Evolutionary conservation across 2,113 vertebrate species (phyloP).

Genomic region (Pangasianodon hypophthalmus): DNA sequence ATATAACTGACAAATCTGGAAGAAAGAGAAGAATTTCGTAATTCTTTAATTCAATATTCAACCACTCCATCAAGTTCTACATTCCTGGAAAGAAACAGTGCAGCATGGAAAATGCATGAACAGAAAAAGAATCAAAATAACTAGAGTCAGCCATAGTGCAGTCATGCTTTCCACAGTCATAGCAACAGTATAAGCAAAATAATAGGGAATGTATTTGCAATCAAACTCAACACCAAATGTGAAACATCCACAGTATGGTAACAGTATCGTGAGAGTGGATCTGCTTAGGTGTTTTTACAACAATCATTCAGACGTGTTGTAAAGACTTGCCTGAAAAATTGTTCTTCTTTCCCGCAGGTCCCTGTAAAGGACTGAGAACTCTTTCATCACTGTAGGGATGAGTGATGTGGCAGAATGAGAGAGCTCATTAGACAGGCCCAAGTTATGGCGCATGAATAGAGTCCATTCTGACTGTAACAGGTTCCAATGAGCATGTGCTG

Average conservation of each 20-base stretch:
- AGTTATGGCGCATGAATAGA: constrained; percentile 35
- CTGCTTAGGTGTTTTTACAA: constrained; percentile 60
- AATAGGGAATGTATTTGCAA: constrained; percentile 50
- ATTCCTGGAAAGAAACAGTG: not conserved
- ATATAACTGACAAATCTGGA: not conserved
- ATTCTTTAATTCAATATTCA: not conserved
- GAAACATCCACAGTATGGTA: constrained; percentile 30
- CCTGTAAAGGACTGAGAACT: constrained; percentile 55
- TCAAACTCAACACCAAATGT: constrained; percentile 56
- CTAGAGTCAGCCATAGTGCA: not conserved
- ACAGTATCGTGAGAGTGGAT: constrained; percentile 41
- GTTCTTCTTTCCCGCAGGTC: constrained; percentile 63
- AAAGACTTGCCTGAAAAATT: constrained; percentile 41
- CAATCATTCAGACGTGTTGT: constrained; percentile 53
- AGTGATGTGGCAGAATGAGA: constrained; percentile 35
- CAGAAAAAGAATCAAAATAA: not conserved
- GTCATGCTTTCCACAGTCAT: not conserved
- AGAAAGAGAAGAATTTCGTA: not conserved
- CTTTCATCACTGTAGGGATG: constrained; percentile 51
- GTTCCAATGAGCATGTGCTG: constrained; percentile 56
- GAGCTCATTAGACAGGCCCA: constrained; percentile 27
- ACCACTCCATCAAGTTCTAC: not conserved
- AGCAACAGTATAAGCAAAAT: constrained; percentile 19
- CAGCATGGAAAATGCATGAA: not conserved
- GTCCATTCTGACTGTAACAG: constrained; percentile 34